Evolutionary conservation across 2,797 vertebrate genomes (phyloP).

Genomic region (Hydrolagus colliei): DNA sequence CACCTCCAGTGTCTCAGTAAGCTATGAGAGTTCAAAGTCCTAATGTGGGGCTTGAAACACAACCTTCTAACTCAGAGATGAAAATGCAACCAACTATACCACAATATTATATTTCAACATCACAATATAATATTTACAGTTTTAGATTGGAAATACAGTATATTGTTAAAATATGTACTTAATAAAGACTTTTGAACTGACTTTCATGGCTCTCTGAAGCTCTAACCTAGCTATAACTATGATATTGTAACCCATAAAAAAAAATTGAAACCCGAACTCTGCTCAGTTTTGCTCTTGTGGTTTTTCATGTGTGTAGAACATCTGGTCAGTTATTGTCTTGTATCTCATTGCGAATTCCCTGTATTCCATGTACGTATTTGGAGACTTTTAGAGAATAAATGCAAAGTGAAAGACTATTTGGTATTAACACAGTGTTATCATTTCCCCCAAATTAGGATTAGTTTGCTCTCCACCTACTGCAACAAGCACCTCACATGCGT

Average conservation of each 20-base stretch:
- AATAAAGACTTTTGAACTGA: neutral
- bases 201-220: neutral
- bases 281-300: neutral
- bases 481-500: slow-evolving; percentile 44
- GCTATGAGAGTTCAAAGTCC: no score
- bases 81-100: no score
- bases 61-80: no score
- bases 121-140: neutral
- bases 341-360: neutral
- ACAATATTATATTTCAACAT: neutral
- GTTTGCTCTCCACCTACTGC: slow-evolving; percentile 50
- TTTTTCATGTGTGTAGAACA: neutral
- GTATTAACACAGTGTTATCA: no score
- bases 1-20: no score
- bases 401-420: no score
- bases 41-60: no score
- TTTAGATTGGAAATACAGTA: neutral
- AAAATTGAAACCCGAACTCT: neutral
- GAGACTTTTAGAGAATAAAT: neutral
- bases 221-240: neutral
- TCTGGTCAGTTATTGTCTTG: neutral
- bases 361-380: neutral
- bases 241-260: neutral
- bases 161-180: neutral
- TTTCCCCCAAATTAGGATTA: slow-evolving; percentile 38